Conservation (phyloP, 2,888 invertebrate genomes). For the Orchesellides sinensis region DNA sequence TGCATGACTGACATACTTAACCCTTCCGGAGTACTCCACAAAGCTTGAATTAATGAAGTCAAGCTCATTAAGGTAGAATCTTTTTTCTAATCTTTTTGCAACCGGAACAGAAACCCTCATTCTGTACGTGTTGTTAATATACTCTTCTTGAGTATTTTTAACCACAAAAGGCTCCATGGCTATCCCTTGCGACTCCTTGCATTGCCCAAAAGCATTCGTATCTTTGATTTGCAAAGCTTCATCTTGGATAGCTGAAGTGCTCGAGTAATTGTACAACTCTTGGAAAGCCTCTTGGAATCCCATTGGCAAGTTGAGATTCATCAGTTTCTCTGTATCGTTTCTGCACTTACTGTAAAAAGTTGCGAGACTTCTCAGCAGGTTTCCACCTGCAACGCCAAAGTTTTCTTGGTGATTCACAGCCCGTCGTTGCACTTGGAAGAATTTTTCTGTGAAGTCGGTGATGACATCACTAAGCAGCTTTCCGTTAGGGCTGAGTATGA, state of each 20-base stretch:
- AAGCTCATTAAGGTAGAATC: conserved; percentile 71
- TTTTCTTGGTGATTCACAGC: conserved; percentile 39
- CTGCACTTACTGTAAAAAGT: conserved; percentile 51
- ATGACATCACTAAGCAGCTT: conserved; percentile 67
- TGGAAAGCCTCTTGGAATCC: conserved; percentile 66
- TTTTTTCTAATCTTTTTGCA: conserved; percentile 42
- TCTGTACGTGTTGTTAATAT: conserved; percentile 56
- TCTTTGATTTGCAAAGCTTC: conserved; percentile 46
- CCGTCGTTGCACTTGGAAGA: conserved; percentile 55
- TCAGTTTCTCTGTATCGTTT: conserved; percentile 65
- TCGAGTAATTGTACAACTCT: conserved; percentile 63
- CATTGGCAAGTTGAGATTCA: conserved; percentile 70
- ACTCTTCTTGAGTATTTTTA: conserved; percentile 32
- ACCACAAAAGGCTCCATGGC: conserved; percentile 3
- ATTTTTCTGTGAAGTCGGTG: conserved; percentile 64
- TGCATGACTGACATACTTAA: conserved; percentile 63
- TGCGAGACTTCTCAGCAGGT: conserved; percentile 42
- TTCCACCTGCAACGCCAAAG: conserved; percentile 53
- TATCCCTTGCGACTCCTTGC: conserved; percentile 36
- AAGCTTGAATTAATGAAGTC: conserved; percentile 69
- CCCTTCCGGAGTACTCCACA: conserved; percentile 65
- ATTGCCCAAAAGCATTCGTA: conserved; percentile 42
- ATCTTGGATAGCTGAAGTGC: conserved; percentile 41
- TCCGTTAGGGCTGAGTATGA: conserved; percentile 67
- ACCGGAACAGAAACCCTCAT: conserved; percentile 50